Evolutionary conservation across 1,140 invertebrate genomes (phyloP).

Genomic region (Venustaconcha ellipsiformis): DNA sequence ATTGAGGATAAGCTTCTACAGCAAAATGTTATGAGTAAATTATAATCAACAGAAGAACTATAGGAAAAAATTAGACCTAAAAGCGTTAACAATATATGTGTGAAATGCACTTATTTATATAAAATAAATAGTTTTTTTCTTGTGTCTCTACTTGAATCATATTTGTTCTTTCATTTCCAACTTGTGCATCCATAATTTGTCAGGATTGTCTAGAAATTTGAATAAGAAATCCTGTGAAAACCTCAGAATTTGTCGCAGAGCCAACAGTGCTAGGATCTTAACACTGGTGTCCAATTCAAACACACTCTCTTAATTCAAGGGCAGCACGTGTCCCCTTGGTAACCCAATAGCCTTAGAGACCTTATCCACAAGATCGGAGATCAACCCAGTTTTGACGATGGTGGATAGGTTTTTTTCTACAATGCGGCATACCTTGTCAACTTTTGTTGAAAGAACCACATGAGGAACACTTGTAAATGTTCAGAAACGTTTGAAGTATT

Average conservation of each 20-base stretch:
- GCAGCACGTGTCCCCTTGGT: conserved; percentile 20
- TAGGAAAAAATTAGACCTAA: too few species aligned
- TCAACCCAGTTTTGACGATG: conserved; percentile 6
- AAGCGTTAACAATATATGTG: too few species aligned
- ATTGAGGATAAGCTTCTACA: too few species aligned
- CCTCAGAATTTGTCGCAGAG: conserved; percentile 18
- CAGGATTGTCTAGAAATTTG: not conserved
- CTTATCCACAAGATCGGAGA: conserved; percentile 10
- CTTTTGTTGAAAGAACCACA: conserved; percentile 25
- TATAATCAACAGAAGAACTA: too few species aligned
- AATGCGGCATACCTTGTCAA: conserved; percentile 18
- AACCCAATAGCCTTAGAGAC: conserved; percentile 21
- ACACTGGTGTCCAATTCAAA: conserved; percentile 7
- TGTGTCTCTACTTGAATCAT: too few species aligned
- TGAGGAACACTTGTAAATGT: conserved; percentile 12
- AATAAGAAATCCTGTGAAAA: conserved; percentile 18
- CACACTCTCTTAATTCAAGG: conserved; percentile 24
- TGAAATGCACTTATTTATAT: too few species aligned
- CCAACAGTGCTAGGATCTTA: conserved; percentile 6
- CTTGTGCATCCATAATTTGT: not conserved
- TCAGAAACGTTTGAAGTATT: not conserved
- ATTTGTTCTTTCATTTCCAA: too few species aligned
- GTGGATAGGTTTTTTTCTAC: conserved; percentile 10
- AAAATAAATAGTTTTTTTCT: too few species aligned
- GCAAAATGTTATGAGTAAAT: too few species aligned